Evolutionary conservation across 1,140 invertebrate genomes (phyloP).

Genomic region (Sycobia sp.): DNA sequence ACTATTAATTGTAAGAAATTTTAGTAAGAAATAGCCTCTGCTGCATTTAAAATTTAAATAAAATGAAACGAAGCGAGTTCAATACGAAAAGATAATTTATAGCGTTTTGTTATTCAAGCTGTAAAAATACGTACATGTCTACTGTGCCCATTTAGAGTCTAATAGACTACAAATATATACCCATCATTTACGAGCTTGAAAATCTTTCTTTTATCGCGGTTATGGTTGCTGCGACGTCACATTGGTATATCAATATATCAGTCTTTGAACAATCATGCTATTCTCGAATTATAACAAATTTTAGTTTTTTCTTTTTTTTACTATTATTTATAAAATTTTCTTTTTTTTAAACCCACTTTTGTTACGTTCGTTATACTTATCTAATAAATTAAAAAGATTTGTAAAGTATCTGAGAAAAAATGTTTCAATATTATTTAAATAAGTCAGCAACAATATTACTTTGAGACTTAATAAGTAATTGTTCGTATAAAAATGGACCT

Average conservation of each 20-base stretch:
- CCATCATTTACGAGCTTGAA: not conserved
- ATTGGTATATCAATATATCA: slow-evolving; percentile 10
- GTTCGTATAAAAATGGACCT: not conserved
- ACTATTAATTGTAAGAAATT: slow-evolving; percentile 6
- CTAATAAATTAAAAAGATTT: not conserved
- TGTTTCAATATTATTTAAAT: not conserved
- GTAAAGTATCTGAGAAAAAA: not conserved
- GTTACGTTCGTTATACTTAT: not conserved
- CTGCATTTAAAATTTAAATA: not conserved
- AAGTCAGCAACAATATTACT: not conserved
- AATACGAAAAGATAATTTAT: not conserved
- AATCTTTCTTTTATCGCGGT: slow-evolving; percentile 2
- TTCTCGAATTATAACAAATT: slow-evolving; percentile 11
- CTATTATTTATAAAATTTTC: not conserved
- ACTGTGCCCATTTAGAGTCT: not conserved
- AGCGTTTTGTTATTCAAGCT: not conserved
- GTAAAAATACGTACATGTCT: not conserved
- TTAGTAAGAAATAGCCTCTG: slow-evolving; percentile 13
- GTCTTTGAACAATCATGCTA: not conserved
- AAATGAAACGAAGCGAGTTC: not conserved
- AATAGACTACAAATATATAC: not conserved
- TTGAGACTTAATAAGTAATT: not conserved
- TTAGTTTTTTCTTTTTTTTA: not conserved
- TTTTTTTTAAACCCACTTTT: not conserved
- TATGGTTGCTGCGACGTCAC: slow-evolving; percentile 1